Base-by-base conservation (phyloP, 2,113 vertebrate species). In the Oncorhynchus kisutch region DNA sequence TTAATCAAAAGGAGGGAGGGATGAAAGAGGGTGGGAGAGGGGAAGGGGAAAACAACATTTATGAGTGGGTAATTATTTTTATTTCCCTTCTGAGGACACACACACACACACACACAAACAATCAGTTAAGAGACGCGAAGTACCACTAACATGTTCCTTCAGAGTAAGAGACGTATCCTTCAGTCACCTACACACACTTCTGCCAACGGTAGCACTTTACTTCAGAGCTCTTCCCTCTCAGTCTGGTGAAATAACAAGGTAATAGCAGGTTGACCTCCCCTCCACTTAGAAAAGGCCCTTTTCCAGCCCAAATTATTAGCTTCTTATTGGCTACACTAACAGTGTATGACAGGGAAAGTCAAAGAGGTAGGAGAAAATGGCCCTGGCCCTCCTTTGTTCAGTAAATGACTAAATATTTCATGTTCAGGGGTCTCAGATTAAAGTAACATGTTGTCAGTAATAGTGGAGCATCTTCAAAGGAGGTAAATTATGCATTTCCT, bases 381-480 rank as follows among this genome's bases (percentile, higher is more conserved):
- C 90, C 88, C 84, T 82, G 82, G 85, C 89, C 84, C 88, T 90
- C 92, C 91, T 94, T 94, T 94, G 92, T 94, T 92, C 90, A 73
- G 89, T 88, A 90, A 91, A 90, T 88, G 88, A 90, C 91, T 94
- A 93, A 94, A 94, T 93, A 94, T 94, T 93, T 94, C 93, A 94
- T 94, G 92, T 92, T 93, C 39, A 80, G 73, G 90, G 92, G 90
- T 91, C 89, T 92, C 92, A 94, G 92, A 94, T 94, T 92, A 94
- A 94, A 94, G 92, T 94, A 94, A 92, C 91, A 93, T 92, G 93
- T 94, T 93, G 92, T 93, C 91, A 93, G 93, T 92, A 93, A 91
- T 92, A 93, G 91, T 91, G 90, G 81, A 88, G 89, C 92, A 92
- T 91, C 89, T 54, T 54, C 51, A 54, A 54, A 54, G 51, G 51